Conservation (phyloP, 2,888 invertebrate genomes). For the Hylaea fasciaria region DNA sequence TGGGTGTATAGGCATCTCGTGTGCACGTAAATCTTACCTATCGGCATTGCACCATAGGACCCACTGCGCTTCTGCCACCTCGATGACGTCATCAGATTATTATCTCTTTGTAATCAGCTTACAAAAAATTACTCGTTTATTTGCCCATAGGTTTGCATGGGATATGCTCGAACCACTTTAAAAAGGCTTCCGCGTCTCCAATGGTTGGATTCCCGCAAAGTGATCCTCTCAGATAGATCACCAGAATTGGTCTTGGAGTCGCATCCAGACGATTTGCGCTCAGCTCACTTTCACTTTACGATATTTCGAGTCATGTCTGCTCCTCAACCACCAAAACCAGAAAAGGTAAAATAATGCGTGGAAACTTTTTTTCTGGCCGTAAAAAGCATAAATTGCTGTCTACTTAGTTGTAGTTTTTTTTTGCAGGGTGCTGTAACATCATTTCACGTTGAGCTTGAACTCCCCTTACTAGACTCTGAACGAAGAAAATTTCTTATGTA, state of each 20-base stretch:
- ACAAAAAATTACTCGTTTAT: conserved; percentile 1
- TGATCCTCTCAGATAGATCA: conserved; percentile 64
- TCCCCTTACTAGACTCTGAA: conserved; percentile 81
- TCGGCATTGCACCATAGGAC: too few species aligned
- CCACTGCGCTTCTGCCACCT: too few species aligned
- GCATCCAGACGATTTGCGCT: conserved; percentile 68
- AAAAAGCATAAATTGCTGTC: too few species aligned
- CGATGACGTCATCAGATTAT: too few species aligned
- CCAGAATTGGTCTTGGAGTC: conserved; percentile 52
- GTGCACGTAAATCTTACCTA: too few species aligned
- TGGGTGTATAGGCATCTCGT: too few species aligned
- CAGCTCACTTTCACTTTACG: conserved; percentile 75
- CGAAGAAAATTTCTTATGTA: conserved; percentile 72
- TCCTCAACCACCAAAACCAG: conserved; percentile 80
- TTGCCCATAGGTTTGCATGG: conserved; percentile 68
- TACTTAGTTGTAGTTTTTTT: background rate
- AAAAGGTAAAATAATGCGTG: conserved; percentile 76
- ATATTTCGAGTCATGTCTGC: conserved; percentile 80
- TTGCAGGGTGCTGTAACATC: conserved; percentile 67
- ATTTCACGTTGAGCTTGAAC: conserved; percentile 81
- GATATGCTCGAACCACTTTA: conserved; percentile 75
- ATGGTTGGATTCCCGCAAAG: conserved; percentile 81
- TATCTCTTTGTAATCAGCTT: too few species aligned
- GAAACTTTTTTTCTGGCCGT: too few species aligned
- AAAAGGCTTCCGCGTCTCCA: conserved; percentile 67